Evolutionary conservation across 2,797 vertebrate genomes (phyloP).

Genomic region (Betta splendens): DNA sequence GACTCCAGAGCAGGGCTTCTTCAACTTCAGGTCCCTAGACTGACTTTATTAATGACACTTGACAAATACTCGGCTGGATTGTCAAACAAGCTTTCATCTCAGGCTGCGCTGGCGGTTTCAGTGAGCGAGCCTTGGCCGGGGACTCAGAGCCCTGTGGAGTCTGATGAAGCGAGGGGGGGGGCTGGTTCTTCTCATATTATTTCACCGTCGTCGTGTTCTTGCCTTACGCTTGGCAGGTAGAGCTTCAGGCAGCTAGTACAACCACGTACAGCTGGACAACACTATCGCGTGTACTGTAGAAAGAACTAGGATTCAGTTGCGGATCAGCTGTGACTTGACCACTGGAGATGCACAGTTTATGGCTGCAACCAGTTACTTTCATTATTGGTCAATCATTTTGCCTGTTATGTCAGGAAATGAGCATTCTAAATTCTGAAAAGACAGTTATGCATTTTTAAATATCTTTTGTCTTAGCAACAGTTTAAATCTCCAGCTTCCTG

Average conservation of each 20-base stretch:
- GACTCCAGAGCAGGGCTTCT: conserved; percentile 27
- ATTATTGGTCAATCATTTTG: neutral
- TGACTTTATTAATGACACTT: neutral
- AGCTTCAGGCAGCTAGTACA: conserved; percentile 64
- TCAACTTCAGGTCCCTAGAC: neutral
- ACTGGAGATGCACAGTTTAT: conserved; percentile 17
- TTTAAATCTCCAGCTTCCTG: neutral
- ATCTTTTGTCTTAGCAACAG: neutral
- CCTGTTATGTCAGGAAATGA: neutral
- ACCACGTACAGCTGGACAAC: conserved; percentile 16
- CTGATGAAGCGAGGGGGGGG: neutral
- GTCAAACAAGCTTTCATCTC: conserved; percentile 5
- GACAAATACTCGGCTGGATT: neutral
- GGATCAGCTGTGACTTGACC: conserved; percentile 2
- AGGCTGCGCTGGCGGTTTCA: conserved; percentile 3
- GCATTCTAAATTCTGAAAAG: neutral
- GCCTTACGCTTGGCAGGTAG: conserved; percentile 72
- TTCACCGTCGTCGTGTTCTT: conserved; percentile 43
- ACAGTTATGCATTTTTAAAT: neutral
- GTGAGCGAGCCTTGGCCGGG: conserved; percentile 7
- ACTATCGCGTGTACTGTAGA: conserved; percentile 21
- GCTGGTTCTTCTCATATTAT: neutral
- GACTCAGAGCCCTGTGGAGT: conserved; percentile 14
- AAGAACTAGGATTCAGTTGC: neutral
- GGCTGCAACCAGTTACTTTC: neutral